These are phyloP conservation scores for Atractosteus spatula DNA, from an alignment of 2,113 vertebrate genomes.

Conservation along the genomic window DNA sequence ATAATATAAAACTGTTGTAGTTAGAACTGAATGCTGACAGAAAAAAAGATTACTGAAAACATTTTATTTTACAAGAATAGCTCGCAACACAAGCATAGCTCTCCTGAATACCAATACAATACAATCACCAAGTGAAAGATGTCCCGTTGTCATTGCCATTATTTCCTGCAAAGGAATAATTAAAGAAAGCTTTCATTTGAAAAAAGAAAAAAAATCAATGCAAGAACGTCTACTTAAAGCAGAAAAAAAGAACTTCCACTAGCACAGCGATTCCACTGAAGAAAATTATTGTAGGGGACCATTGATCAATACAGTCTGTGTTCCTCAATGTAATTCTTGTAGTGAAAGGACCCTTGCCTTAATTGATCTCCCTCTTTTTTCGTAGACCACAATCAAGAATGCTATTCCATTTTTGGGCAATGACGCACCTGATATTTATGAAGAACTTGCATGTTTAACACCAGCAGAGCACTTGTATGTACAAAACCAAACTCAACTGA, in stretches of 20 bases:
- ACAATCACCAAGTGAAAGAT: not conserved
- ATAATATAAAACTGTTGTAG: too few species aligned
- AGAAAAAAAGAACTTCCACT: slow-evolving; percentile 11
- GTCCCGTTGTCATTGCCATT: not conserved
- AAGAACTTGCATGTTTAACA: not conserved
- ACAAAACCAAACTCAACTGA: too few species aligned
- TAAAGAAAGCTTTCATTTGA: slow-evolving; percentile 6
- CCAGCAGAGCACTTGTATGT: not conserved
- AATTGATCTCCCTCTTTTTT: slow-evolving; percentile 25
- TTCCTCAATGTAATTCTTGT: slow-evolving; percentile 19
- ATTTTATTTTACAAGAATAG: not conserved
- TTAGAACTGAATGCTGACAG: too few species aligned
- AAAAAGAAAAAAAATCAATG: slow-evolving; percentile 8
- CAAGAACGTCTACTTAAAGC: not conserved
- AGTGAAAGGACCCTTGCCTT: not conserved
- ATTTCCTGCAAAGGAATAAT: slow-evolving; percentile 12
- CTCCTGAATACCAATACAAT: slow-evolving; percentile 1
- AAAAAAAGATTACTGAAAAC: too few species aligned
- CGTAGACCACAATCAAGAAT: slow-evolving; percentile 10
- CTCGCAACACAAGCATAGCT: not conserved
- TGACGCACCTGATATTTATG: too few species aligned
- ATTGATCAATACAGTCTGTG: slow-evolving; percentile 27
- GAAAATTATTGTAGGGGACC: slow-evolving; percentile 28
- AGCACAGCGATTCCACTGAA: slow-evolving; percentile 4
- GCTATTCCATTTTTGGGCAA: too few species aligned